Conservation (phyloP, 2,797 vertebrate species). For the Sternotherus odoratus region DNA sequence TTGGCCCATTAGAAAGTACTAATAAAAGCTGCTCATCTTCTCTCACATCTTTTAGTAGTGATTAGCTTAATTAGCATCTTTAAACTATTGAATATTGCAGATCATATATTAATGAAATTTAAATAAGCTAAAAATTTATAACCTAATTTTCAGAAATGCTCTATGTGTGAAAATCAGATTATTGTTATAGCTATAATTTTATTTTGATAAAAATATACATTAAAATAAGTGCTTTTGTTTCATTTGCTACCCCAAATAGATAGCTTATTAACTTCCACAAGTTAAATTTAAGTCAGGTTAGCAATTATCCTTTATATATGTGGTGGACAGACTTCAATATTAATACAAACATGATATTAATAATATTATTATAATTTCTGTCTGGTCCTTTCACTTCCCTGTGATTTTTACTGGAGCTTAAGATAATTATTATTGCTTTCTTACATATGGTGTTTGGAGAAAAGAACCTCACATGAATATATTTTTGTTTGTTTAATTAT, state of each 20-base stretch:
- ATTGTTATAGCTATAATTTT: not conserved
- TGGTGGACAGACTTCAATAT: not conserved
- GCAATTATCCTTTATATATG: not conserved
- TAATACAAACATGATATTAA: not conserved
- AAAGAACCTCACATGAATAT: not conserved
- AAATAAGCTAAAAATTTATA: constrained; percentile 16
- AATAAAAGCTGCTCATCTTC: constrained; percentile 48
- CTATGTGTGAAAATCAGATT: constrained; percentile 11
- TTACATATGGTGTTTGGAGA: not conserved
- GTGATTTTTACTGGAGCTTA: not conserved
- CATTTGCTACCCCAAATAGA: not conserved
- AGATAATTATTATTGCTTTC: not conserved
- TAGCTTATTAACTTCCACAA: not conserved
- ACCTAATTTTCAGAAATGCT: constrained; percentile 27
- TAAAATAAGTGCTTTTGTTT: not conserved
- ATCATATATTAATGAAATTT: constrained; percentile 43
- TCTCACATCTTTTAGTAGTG: constrained; percentile 9
- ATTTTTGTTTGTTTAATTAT: not conserved
- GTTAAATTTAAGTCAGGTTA: not conserved
- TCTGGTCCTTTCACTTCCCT: not conserved
- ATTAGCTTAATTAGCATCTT: constrained; percentile 60
- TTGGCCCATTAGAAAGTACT: constrained; percentile 38
- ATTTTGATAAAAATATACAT: not conserved
- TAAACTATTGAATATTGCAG: constrained; percentile 39
- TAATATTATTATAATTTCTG: not conserved